phyloP scores from a whole-genome alignment of 2,797 vertebrate genomes.

The Tamandua tetradactyla region DNA sequence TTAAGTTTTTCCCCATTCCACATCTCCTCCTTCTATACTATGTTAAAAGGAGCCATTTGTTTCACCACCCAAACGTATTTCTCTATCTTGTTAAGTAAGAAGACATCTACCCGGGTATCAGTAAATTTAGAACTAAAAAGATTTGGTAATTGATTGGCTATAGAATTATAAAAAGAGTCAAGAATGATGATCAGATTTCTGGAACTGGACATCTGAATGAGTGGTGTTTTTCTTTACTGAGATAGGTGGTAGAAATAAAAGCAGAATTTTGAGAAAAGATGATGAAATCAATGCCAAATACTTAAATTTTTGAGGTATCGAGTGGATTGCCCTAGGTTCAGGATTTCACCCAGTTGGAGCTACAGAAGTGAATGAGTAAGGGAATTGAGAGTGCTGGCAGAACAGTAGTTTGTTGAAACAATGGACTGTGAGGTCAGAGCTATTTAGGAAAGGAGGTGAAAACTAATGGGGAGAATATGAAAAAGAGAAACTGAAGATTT shows the following conservation, averaged over 20 bases:
- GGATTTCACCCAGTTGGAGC: neutral
- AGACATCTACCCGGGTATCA: neutral
- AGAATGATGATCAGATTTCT: neutral
- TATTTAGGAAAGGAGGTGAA: neutral
- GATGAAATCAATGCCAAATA: neutral
- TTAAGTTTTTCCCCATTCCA: neutral
- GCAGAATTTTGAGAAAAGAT: neutral
- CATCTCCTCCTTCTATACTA: neutral
- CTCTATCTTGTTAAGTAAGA: neutral
- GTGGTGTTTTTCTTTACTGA: neutral
- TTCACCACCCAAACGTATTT: neutral
- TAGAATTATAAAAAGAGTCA: neutral
- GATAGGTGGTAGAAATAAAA: neutral
- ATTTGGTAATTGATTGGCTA: neutral
- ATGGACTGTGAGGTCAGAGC: neutral
- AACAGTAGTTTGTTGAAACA: neutral
- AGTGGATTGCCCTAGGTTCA: neutral
- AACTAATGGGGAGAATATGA: neutral
- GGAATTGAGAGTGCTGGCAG: neutral
- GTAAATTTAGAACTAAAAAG: neutral
- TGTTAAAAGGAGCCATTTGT: neutral
- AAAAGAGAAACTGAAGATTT: neutral
- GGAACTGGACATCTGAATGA: neutral
- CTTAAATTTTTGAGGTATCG: neutral
- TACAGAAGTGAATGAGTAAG: neutral